Conservation (phyloP, 2,113 vertebrate genomes). For the Toxostoma redivivum region DNA sequence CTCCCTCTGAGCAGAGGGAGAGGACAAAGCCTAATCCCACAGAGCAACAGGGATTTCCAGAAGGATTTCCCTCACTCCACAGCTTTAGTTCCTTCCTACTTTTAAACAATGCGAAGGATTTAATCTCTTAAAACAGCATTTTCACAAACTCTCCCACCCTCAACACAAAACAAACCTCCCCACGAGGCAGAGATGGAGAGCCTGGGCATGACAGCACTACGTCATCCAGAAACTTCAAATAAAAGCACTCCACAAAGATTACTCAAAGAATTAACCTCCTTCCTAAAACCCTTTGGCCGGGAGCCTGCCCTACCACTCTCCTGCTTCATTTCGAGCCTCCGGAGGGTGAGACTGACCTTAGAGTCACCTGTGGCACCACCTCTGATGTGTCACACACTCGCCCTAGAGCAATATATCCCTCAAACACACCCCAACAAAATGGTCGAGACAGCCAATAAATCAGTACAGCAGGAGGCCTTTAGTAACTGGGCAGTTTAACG, state of each 20-base stretch:
- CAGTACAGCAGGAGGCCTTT: not conserved
- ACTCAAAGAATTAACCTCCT: conserved; percentile 14
- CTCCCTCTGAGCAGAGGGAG: not conserved
- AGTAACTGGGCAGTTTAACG: not conserved
- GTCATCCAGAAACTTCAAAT: conserved; percentile 14
- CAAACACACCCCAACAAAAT: not conserved
- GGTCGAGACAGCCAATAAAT: not conserved
- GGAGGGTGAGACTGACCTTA: not conserved
- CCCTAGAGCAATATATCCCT: not conserved
- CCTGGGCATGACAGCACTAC: not conserved
- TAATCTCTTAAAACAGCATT: conserved; percentile 38
- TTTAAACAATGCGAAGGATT: conserved; percentile 58
- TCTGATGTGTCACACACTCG: not conserved
- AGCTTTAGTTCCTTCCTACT: conserved; percentile 56
- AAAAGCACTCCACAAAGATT: not conserved
- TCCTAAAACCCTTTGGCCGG: not conserved
- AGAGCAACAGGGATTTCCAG: conserved; percentile 30
- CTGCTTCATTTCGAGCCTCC: not conserved
- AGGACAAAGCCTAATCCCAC: conserved; percentile 14
- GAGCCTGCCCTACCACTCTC: not conserved
- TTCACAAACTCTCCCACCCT: conserved; percentile 23
- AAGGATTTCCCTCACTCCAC: conserved; percentile 5
- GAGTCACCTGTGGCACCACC: conserved; percentile 47
- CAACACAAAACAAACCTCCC: not conserved
- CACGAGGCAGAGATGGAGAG: not conserved